Base-by-base conservation (phyloP, 2,113 vertebrate species). In the Pelobates fuscus region DNA sequence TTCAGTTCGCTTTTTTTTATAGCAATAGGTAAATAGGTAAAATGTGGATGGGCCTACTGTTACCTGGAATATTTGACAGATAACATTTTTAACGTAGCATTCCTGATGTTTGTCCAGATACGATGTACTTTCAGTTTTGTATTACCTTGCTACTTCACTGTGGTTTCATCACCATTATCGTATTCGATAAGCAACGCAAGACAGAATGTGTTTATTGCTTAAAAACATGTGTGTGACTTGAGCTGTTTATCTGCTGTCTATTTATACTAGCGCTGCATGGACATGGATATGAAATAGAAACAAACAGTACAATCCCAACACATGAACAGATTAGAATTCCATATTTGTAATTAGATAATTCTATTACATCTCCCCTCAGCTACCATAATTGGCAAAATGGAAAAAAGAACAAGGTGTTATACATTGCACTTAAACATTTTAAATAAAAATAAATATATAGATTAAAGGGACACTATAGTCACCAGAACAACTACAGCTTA, bases 201-300 rank as follows among this genome's bases (percentile, higher is more conserved):
- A 70, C 41, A 44, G 37, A 61, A 71, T 27, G 69, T 62, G 58
- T 71, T 71, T 71, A 71, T 62, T 62, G 58, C 69, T 71, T 71
- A 37, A 30, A 49, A 71, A 71, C 43, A 59, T 59, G 41, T 71
- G 57, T 71, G 58, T 71, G 58, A 62, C 58, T 71, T 71, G 69
- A 71, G 69, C 58, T 62, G 69, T 71, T 71, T 71, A 62, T 71
- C 58, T 23, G 41, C 26, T 52, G 58, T 62, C 69, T 71, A 71
- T 71, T 71, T 71, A 62, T 71, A 71, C 41, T 71, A 46, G 57
- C 26, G 27, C 23, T 27, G 58, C 6, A 49, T 15, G 20, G 26
- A 5, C 25, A 30, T 49, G 41, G 25, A 61, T 21, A 43, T 24
- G 69, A 30, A 24, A 61, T 29, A 61, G 37, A 71, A 43, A 44